A percentile compares a stretch with the other conserved stretches of the same genome.
These are phyloP conservation scores for Corapipo altera DNA, from an alignment of 2,113 vertebrate species.

Conservation along the genomic window DNA sequence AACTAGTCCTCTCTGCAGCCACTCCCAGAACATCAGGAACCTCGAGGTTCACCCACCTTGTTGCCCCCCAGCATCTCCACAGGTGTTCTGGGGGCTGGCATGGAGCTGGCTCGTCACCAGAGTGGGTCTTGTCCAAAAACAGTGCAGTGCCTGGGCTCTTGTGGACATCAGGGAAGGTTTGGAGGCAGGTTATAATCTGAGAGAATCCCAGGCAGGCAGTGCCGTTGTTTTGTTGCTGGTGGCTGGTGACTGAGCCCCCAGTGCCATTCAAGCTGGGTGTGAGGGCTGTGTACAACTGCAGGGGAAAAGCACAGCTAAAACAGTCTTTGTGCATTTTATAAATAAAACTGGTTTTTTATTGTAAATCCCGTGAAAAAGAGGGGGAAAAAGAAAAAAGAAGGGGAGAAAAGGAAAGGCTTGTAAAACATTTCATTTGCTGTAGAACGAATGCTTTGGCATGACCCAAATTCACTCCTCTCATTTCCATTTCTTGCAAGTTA, in stretches of 20 bases:
- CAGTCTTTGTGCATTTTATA: not conserved
- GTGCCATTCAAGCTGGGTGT: not conserved
- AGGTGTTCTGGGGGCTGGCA: not conserved
- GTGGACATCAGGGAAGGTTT: fast-evolving
- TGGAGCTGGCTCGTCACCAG: not conserved
- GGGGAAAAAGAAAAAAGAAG: not conserved
- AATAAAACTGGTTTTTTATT: not conserved
- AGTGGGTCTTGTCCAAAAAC: fast-evolving
- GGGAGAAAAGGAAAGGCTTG: not conserved
- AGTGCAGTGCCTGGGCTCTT: too few relatives aligned
- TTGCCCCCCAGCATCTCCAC: not conserved
- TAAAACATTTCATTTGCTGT: slow-evolving; percentile 39
- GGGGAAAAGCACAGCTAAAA: not conserved
- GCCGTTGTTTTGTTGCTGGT: not conserved
- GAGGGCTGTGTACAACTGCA: not conserved
- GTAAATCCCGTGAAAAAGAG: not conserved
- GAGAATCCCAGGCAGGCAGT: not conserved
- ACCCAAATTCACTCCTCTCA: slow-evolving; percentile 55
- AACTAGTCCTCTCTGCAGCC: not conserved
- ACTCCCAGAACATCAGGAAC: not conserved
- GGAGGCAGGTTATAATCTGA: not conserved
- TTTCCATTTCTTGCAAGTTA: slow-evolving; percentile 51
- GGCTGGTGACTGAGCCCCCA: not conserved
- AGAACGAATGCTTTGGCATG: not conserved
- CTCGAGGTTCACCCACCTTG: fast-evolving